phyloP scores from a whole-genome alignment of 1,140 invertebrate genomes.

The Drosophila melanogaster region DNA sequence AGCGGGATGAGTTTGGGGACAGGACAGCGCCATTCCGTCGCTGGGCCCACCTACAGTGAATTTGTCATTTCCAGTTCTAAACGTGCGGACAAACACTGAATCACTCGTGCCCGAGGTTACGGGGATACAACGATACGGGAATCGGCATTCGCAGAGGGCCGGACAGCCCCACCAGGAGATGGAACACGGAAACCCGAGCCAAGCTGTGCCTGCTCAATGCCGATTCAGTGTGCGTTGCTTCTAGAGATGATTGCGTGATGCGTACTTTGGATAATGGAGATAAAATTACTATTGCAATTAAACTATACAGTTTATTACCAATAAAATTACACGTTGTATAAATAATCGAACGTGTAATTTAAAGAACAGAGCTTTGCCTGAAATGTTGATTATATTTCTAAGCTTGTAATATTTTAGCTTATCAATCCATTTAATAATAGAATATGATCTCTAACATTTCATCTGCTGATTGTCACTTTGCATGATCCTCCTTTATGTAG shows the following conservation, averaged over 20 bases:
- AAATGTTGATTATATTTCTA: no score
- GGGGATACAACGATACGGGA: slow-evolving; percentile 6
- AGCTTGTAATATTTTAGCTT: no score
- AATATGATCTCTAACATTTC: no score
- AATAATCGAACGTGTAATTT: no score
- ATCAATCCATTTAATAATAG: no score
- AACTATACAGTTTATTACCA: no score
- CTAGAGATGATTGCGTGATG: slow-evolving; percentile 33
- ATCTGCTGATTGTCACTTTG: no score
- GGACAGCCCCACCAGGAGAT: slow-evolving; percentile 4
- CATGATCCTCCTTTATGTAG: no score
- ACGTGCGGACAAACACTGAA: slow-evolving; percentile 76
- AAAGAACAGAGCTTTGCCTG: no score
- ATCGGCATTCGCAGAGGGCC: not conserved
- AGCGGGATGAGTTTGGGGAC: slow-evolving; percentile 37
- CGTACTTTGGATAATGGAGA: not conserved
- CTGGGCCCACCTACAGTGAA: slow-evolving; percentile 77
- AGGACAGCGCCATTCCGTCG: slow-evolving; percentile 7
- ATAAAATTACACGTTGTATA: no score
- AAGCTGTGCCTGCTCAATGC: slow-evolving; percentile 28
- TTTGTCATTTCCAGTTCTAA: slow-evolving; percentile 82
- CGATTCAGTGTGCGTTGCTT: slow-evolving; percentile 35
- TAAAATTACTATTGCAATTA: no score
- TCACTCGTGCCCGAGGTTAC: not conserved
- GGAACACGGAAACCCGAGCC: slow-evolving; percentile 11